phyloP scores from a whole-genome alignment of 2,888 invertebrate species.

The Drosophila affinis region DNA sequence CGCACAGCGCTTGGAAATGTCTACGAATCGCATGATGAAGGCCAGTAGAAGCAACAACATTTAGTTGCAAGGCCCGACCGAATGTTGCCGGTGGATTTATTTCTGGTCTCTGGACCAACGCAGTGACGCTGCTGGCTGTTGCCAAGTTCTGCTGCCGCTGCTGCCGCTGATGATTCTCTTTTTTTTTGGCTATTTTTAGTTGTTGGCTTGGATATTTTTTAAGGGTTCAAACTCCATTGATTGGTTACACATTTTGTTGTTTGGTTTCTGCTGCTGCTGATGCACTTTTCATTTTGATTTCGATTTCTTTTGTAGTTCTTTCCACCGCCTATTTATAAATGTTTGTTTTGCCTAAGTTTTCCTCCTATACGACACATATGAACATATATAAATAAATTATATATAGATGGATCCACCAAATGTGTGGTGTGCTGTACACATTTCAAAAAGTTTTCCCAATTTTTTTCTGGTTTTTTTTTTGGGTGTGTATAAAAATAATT shows the following conservation, averaged over 20 bases:
- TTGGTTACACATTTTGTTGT: constrained; percentile 65
- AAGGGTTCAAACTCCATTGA: constrained; percentile 71
- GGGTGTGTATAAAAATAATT: constrained; percentile 65
- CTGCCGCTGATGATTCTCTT: constrained; percentile 18
- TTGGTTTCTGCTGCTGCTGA: constrained; percentile 52
- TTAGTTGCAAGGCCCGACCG: constrained; percentile 67
- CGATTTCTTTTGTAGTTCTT: constrained; percentile 57
- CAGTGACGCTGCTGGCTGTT: constrained; percentile 47
- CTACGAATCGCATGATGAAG: constrained; percentile 83
- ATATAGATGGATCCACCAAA: constrained; percentile 5
- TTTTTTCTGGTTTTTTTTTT: constrained; percentile 12
- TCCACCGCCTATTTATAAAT: constrained; percentile 66
- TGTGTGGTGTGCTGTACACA: constrained; percentile 58
- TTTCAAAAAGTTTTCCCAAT: constrained; percentile 51
- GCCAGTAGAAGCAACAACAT: constrained; percentile 84
- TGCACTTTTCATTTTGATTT: constrained; percentile 75
- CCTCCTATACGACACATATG: constrained; percentile 34
- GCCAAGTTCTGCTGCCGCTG: constrained; percentile 51
- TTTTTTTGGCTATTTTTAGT: constrained; percentile 54
- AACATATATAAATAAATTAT: constrained; percentile 33
- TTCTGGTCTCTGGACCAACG: constrained; percentile 73
- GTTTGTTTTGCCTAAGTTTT: constrained; percentile 74
- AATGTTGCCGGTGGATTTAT: constrained; percentile 59
- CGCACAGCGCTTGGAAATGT: constrained; percentile 82
- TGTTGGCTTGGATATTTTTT: constrained; percentile 45